Base-by-base conservation (phyloP, 2,888 invertebrate genomes). In the Pseudococcus longispinus region DNA sequence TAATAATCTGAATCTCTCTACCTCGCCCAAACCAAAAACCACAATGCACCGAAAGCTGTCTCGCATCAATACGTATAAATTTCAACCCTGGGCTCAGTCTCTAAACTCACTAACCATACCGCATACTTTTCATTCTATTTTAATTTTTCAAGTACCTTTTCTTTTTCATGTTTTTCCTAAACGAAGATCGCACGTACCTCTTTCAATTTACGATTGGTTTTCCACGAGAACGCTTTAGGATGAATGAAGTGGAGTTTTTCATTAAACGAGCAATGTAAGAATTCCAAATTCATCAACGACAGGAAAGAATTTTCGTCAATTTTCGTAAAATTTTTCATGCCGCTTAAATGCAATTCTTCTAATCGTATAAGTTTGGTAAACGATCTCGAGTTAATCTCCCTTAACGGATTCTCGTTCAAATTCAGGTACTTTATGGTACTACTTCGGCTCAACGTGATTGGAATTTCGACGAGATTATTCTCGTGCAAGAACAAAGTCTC, bases 361-460 rank as follows among this genome's bases (percentile, higher is more conserved):
- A 88, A 85, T 29, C 46, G 18, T 18, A 84, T 80, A 8, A 88
- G 60, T 15, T 82, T 87, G 37, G 77, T 37, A 20, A 88, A 88
- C 2, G 88, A 88, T 23, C 46, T 44, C 11, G 26, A 26, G 60
- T 88, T 74, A 23, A 88, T 55, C 20, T 85, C 13, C 18, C 26
- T 29, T 2, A 88, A 74, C 2, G 87, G 88, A 32, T 88, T 88
- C 5, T 70, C 87, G 74, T 88, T 88, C 51, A 88, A 77, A 20
- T 88, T 88, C 0, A 88, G 77, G 44, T 44, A 87, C 13, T 60
- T 42, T 15, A 88, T 42, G 2, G 85, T 80, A 15, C 32, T 23
- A 18, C 77, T 51, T 70, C 74, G 70, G 1, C 18, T 46, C 20
- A 87, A 82, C 70, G 37, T 83, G 23, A 23, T 80, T 11, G 88